Evolutionary conservation across 2,113 vertebrate genomes (phyloP).

Genomic region (Romanogobio albipinnatus): DNA sequence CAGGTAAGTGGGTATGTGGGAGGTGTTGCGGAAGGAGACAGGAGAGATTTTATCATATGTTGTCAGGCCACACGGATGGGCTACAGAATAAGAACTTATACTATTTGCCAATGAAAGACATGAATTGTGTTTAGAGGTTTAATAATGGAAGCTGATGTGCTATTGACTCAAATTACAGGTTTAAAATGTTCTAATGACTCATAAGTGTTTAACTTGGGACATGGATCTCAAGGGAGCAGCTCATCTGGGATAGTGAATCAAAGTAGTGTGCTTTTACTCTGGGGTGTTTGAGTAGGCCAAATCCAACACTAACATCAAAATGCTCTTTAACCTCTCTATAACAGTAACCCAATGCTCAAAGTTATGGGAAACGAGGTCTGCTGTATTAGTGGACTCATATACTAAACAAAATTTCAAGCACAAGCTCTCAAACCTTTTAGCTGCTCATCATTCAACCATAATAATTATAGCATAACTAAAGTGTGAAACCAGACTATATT

Average conservation of each 20-base stretch:
- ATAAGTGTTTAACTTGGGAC: not conserved
- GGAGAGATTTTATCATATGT: not conserved
- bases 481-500: slow-evolving; percentile 72
- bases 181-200: not conserved
- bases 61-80: slow-evolving; percentile 55
- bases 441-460: slow-evolving; percentile 55
- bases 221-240: not conserved
- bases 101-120: not conserved
- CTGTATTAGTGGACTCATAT: not conserved
- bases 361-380: not conserved
- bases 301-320: slow-evolving; percentile 23
- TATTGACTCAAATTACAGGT: slow-evolving; percentile 10
- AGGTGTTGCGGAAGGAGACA: slow-evolving; percentile 43
- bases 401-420: slow-evolving; percentile 55
- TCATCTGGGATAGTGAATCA: slow-evolving; percentile 24
- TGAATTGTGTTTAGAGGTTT: not conserved
- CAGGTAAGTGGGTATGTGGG: slow-evolving; percentile 70
- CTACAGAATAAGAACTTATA: slow-evolving; percentile 41
- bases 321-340: slow-evolving; percentile 18
- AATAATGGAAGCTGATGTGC: not conserved
- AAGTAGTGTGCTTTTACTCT: not conserved
- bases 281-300: not conserved
- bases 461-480: slow-evolving; percentile 19
- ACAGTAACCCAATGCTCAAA: slow-evolving; percentile 32
- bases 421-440: slow-evolving; percentile 78